Percentiles rank a stretch among this genome's conserved stretches.
These are phyloP conservation scores for Carabus problematicus DNA, from an alignment of 2,888 invertebrate genomes.

Conservation along the genomic window DNA sequence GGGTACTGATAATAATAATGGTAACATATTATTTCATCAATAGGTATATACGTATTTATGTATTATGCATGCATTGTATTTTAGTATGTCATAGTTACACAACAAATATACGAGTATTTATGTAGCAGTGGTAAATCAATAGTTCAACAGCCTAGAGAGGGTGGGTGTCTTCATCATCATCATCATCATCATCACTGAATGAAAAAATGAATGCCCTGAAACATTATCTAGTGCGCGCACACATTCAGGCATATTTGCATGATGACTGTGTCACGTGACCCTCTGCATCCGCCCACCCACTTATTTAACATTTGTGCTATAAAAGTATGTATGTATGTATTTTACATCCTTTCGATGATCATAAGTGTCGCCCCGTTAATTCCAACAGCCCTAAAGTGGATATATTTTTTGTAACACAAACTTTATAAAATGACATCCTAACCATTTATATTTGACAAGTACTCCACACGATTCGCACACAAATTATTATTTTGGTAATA, in stretches of 20 bases:
- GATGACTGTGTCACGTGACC: neutral
- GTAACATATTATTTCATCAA: no score
- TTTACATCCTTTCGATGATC: conserved; percentile 53
- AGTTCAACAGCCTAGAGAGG: conserved; percentile 23
- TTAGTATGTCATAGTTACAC: no score
- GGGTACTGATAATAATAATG: no score
- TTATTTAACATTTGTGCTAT: conserved; percentile 43
- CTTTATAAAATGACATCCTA: conserved; percentile 54
- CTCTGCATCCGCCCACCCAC: conserved; percentile 3
- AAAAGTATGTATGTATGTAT: conserved; percentile 44
- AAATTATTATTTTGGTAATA: conserved; percentile 50
- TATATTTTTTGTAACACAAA: conserved; percentile 52
- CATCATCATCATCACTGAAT: neutral
- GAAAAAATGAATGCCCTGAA: neutral
- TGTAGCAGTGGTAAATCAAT: conserved; percentile 31
- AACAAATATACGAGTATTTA: neutral
- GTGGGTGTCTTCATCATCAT: neutral
- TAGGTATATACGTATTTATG: no score
- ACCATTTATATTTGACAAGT: conserved; percentile 49
- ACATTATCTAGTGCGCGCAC: neutral
- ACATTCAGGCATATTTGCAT: neutral
- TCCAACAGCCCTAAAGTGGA: conserved; percentile 56
- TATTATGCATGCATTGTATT: no score
- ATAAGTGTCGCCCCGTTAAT: conserved; percentile 43
- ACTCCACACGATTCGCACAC: conserved; percentile 54